Conservation (phyloP, 2,113 vertebrate genomes). For the Hucho hucho region DNA sequence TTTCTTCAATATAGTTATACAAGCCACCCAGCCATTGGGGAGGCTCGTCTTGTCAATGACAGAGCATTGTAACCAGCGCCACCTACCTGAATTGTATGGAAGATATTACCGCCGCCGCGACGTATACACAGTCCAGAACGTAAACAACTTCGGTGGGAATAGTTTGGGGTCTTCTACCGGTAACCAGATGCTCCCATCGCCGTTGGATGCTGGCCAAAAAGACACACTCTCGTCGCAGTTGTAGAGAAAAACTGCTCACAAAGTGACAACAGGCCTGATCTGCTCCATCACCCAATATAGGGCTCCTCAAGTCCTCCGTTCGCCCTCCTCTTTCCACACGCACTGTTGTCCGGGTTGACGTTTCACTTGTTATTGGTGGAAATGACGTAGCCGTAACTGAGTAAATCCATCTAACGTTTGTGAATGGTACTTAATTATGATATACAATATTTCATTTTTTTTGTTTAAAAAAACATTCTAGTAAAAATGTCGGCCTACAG, state of each 20-base stretch:
- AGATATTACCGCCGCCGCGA: slow-evolving; percentile 62
- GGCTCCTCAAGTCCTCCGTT: slow-evolving; percentile 29
- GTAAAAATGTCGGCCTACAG: too few species aligned
- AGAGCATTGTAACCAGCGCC: not conserved
- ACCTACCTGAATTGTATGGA: slow-evolving; percentile 69
- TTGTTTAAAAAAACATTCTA: too few species aligned
- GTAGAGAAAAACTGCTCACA: slow-evolving; percentile 15
- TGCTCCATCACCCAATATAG: slow-evolving; percentile 25
- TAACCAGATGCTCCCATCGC: slow-evolving; percentile 30
- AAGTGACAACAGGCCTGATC: slow-evolving; percentile 23
- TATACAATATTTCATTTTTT: too few species aligned
- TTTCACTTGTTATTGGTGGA: slow-evolving; percentile 52
- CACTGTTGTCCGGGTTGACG: slow-evolving; percentile 49
- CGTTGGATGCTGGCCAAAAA: slow-evolving; percentile 5
- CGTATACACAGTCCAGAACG: slow-evolving; percentile 40
- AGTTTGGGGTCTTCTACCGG: not conserved
- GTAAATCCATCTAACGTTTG: not conserved
- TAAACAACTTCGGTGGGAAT: slow-evolving; percentile 42
- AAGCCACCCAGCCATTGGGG: slow-evolving; percentile 38
- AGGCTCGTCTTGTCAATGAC: slow-evolving; percentile 13
- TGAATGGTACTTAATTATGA: not conserved
- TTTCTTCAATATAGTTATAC: not conserved
- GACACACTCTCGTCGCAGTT: slow-evolving; percentile 6
- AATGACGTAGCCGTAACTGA: slow-evolving; percentile 24
- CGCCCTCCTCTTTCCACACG: slow-evolving; percentile 7